Base-by-base conservation (phyloP, 2,113 vertebrate genomes). In the Clinocottus analis region DNA sequence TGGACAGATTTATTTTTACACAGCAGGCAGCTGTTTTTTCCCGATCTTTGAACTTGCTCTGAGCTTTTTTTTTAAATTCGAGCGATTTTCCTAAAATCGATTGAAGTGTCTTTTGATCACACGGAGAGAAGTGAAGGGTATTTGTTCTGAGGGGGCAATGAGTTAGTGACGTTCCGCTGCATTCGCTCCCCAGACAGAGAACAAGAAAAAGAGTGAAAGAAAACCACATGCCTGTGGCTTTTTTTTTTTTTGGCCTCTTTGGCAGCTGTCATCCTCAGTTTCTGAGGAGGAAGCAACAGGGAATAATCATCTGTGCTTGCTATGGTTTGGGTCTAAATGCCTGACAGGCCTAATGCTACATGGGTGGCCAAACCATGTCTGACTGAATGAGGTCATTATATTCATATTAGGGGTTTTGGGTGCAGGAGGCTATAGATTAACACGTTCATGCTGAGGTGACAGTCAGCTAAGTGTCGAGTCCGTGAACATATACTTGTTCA, bases 361-460 rank as follows among this genome's bases (percentile, higher is more conserved):
- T 77, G 55, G 72, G 70, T 78, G 69, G 80, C 85, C 82, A 90
- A 90, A 92, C 72, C 51, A 66, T 43, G 69, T 86, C 59, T 93
- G 91, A 93, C 93, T 88, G 89, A 93, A 93, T 92, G 90, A 89
- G 90, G 90, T 76, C 91, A 90, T 74, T 60, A 68, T 16, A 64
- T 76, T 76, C 85, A 85, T 85, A 78, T 88, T 87, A 83, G 45
- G 60, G 72, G 72, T 84, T 76, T 82, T 72, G 73, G 73, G 61
- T 66, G 58, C 72, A 80, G 47, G 6, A 41, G 72, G 66, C 53
- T 74, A 75, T 84, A 85, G 77, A 70, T 87, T 75, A 79, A 63
- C 66, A 70, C 67, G 45, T 67, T 66, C 0, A 1, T 39, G 29
- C 47, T 72, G 66, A 69, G 69, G 75, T 51, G 77, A 75, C 65